Base-by-base conservation (phyloP, 1,140 invertebrate genomes). In the Heterodera carotae region DNA sequence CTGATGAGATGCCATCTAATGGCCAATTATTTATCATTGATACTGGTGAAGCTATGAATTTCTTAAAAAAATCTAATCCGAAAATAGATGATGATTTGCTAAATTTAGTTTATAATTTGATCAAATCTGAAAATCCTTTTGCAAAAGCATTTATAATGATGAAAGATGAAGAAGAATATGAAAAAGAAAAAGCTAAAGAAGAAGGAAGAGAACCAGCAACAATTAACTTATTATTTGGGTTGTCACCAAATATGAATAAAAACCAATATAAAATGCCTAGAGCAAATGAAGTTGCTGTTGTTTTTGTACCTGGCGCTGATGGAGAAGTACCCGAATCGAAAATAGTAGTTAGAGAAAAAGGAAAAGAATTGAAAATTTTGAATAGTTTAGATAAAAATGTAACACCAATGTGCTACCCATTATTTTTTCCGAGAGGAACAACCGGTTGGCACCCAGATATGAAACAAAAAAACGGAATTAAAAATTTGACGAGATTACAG, bases 271-370 rank as follows among this genome's bases (percentile, higher is more conserved):
- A 82, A 81, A 12, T 77, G 10, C 76, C 79, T 5, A 70, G 22
- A 39, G 25, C 18, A 15, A 78, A 78, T 68, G 80, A 78, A 82
- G 80, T 78, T 10, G 77, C 77, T n/a, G 77, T 78, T 25, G 77
- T 78, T 29, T 81, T 73, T 76, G 75, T 76, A 36, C 75, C 75
- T n/a, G 43, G 25, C 18, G 29, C 75, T 25, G 75, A 76, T 78
- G 75, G 75, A 7, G 71, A 78, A 31, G 56, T 76, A n/a, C 75
- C 75, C n/a, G 25, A 77, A 25, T 67, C 75, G 22, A 27, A 76
- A 12, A 76, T 76, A 15, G 39, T 77, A n/a, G n/a, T n/a, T n/a
- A n/a, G n/a, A n/a, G n/a, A n/a, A n/a, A n/a, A n/a, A n/a, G n/a
- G n/a, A n/a, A n/a, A n/a, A n/a, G n/a, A n/a, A n/a, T n/a, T n/a